phyloP scores from a whole-genome alignment of 1,140 invertebrate species.

The Zophobas morio region DNA sequence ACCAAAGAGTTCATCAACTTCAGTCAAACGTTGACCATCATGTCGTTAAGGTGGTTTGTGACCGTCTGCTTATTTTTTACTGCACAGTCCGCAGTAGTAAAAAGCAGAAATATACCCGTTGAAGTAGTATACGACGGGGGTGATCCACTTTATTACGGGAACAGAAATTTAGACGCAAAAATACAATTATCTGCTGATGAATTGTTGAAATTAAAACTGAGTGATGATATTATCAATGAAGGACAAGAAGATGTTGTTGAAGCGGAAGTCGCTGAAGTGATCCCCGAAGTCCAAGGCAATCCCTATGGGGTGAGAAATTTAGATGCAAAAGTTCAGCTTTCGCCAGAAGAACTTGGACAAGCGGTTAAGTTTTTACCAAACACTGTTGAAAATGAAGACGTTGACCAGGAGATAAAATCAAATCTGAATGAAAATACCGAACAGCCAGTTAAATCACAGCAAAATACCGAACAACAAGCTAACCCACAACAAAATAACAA shows the following conservation, averaged over 20 bases:
- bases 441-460: not conserved
- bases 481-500: no score
- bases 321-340: constrained; percentile 61
- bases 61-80: constrained; percentile 45
- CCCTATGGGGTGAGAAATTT: constrained; percentile 57
- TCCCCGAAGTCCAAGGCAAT: not conserved
- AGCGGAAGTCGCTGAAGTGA: not conserved
- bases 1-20: constrained; percentile 59
- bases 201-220: constrained; percentile 9
- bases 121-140: constrained; percentile 64
- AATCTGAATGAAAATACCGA: constrained; percentile 1
- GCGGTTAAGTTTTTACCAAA: constrained; percentile 54
- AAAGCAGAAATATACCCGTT: constrained; percentile 62
- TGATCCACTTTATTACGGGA: constrained; percentile 1
- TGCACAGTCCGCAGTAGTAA: constrained; percentile 45
- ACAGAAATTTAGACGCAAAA: constrained; percentile 50
- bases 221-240: constrained; percentile 19
- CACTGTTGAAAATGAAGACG: constrained; percentile 28
- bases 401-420: constrained; percentile 1
- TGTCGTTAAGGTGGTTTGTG: constrained; percentile 50
- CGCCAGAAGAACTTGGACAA: constrained; percentile 55
- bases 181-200: constrained; percentile 46
- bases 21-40: constrained; percentile 53
- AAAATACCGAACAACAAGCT: no score
- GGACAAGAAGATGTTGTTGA: constrained; percentile 12